These are phyloP conservation scores for Enteromius trimaculatus DNA, from an alignment of 2,797 vertebrate genomes.

Conservation along the genomic window DNA sequence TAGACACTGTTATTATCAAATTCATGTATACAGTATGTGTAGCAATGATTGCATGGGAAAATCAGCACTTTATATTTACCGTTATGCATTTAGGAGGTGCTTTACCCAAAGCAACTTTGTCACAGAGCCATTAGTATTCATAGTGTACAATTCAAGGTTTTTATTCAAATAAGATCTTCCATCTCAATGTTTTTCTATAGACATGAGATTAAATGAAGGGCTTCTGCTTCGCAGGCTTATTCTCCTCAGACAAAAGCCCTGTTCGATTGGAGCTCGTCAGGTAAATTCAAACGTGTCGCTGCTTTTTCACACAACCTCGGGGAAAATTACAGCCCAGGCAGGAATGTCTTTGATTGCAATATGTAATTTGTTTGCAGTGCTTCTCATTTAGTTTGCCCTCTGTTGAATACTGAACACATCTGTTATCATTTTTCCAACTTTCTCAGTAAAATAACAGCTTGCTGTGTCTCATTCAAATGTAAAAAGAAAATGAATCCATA, in stretches of 20 bases:
- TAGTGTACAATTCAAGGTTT: neutral
- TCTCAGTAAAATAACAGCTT: neutral
- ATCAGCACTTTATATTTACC: neutral
- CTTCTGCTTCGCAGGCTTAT: neutral
- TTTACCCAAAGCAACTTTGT: neutral
- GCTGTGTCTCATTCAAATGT: neutral
- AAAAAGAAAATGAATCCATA: neutral
- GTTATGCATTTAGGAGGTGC: neutral
- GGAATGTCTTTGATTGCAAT: neutral
- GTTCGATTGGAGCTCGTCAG: neutral
- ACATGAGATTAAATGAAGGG: neutral
- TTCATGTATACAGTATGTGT: neutral
- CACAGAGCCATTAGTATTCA: neutral
- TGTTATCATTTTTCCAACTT: neutral
- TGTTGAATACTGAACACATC: neutral
- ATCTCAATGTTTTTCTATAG: neutral
- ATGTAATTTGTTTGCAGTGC: neutral
- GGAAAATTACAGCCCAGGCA: neutral
- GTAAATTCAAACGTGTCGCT: neutral
- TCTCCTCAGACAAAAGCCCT: neutral
- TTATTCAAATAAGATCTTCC: neutral
- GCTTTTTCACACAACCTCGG: neutral
- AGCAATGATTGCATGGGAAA: neutral
- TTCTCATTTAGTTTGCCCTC: neutral
- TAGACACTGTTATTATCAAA: conserved; percentile 4